Evolutionary conservation across 1,140 invertebrate genomes (phyloP).

Genomic region (Rhopalosiphum padi): DNA sequence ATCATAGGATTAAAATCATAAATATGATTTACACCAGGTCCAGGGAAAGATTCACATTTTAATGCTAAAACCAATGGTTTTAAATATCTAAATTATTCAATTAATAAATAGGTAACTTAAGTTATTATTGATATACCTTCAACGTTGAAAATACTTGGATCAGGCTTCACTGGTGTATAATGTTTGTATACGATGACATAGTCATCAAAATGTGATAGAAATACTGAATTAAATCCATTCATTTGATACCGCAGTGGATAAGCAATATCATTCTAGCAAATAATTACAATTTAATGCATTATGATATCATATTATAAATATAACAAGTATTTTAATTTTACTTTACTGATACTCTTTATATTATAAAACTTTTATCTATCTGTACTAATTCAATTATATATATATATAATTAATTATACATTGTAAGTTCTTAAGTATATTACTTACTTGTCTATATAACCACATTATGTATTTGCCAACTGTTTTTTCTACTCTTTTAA

Average conservation of each 20-base stretch:
- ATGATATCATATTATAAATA: neutral
- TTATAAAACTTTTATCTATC: too few species aligned
- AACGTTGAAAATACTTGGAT: conserved; percentile 74
- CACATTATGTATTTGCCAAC: conserved; percentile 87
- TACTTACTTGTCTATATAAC: conserved; percentile 74
- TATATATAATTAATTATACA: neutral
- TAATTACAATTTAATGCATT: neutral
- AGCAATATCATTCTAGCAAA: conserved; percentile 3
- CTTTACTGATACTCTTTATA: too few species aligned
- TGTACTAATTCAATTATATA: neutral
- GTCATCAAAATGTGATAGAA: conserved; percentile 96
- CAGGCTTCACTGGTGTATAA: conserved; percentile 74
- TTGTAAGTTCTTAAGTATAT: neutral
- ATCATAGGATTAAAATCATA: conserved; percentile 92
- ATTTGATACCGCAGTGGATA: conserved; percentile 85
- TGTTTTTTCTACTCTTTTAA: conserved; percentile 75
- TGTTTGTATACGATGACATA: conserved; percentile 87
- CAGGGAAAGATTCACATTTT: conserved; percentile 83
- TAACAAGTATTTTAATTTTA: too few species aligned
- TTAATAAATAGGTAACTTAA: neutral
- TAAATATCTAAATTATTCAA: neutral
- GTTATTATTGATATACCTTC: conserved; percentile 62
- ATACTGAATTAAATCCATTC: conserved; percentile 87
- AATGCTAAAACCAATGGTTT: conserved; percentile 62
- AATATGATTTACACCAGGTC: conserved; percentile 79